phyloP scores from a whole-genome alignment of 2,797 vertebrate genomes.

The Semaprochilodus insignis region DNA sequence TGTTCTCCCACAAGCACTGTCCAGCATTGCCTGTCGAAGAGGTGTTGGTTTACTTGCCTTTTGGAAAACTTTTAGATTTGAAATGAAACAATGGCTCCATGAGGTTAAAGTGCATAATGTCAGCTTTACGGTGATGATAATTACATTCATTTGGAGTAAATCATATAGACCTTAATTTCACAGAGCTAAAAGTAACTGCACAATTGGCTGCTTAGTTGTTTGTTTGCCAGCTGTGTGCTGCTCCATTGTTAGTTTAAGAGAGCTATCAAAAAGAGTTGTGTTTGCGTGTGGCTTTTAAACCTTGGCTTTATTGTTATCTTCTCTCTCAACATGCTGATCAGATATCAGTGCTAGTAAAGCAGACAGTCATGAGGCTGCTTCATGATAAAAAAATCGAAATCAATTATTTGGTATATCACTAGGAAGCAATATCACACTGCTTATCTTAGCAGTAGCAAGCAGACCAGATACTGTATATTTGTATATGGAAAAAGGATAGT shows the following conservation, averaged over 20 bases:
- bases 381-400: neutral
- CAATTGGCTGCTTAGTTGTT: no score
- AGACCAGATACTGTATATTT: neutral
- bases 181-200: no score
- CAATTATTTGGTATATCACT: neutral
- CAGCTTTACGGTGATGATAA: no score
- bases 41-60: no score
- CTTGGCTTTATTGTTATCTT: neutral
- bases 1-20: no score
- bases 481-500: neutral
- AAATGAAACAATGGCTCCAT: no score
- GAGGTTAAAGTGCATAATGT: no score
- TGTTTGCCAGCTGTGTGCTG: no score
- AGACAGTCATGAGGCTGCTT: neutral
- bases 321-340: neutral
- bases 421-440: neutral
- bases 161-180: no score
- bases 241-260: neutral
- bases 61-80: no score
- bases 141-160: neutral
- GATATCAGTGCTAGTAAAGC: neutral
- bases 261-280: neutral
- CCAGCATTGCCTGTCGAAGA: no score
- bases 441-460: neutral
- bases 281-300: neutral